Evolutionary conservation across 1,140 invertebrate species (phyloP).

Genomic region (Drosophila malerkotliana): DNA sequence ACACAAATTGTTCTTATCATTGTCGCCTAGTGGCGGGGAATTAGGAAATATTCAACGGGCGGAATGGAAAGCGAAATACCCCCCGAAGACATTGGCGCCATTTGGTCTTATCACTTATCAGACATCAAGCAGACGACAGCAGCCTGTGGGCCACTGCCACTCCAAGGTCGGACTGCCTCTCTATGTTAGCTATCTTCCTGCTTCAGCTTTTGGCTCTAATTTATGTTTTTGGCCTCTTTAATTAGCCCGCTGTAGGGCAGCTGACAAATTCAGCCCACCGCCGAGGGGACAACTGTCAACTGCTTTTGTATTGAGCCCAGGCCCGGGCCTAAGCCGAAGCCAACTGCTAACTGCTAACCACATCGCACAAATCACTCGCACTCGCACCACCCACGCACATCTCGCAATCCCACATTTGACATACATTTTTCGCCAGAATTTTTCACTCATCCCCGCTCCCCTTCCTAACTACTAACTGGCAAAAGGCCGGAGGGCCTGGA

Average conservation of each 20-base stretch:
- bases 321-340: too few relatives aligned
- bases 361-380: slow-evolving; percentile 46
- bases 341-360: slow-evolving; percentile 20
- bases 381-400: slow-evolving; percentile 28
- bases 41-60: slow-evolving; percentile 42
- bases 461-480: neutral
- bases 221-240: slow-evolving; percentile 40
- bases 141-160: slow-evolving; percentile 10
- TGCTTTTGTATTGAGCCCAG: slow-evolving; percentile 55
- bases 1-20: slow-evolving; percentile 48
- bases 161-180: slow-evolving; percentile 25
- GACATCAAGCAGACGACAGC: slow-evolving; percentile 50
- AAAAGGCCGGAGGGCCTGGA: neutral
- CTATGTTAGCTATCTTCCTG: neutral
- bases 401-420: slow-evolving; percentile 36
- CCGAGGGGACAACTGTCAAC: slow-evolving; percentile 53
- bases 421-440: slow-evolving; percentile 53
- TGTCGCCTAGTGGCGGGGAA: slow-evolving; percentile 37
- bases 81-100: slow-evolving; percentile 38
- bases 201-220: slow-evolving; percentile 29
- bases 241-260: slow-evolving; percentile 38
- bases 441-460: slow-evolving; percentile 8
- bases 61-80: slow-evolving; percentile 12
- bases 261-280: slow-evolving; percentile 35
- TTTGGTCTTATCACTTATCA: slow-evolving; percentile 62